These are phyloP conservation scores for Leptothorax acervorum DNA, from an alignment of 2,888 invertebrate genomes.

Conservation along the genomic window DNA sequence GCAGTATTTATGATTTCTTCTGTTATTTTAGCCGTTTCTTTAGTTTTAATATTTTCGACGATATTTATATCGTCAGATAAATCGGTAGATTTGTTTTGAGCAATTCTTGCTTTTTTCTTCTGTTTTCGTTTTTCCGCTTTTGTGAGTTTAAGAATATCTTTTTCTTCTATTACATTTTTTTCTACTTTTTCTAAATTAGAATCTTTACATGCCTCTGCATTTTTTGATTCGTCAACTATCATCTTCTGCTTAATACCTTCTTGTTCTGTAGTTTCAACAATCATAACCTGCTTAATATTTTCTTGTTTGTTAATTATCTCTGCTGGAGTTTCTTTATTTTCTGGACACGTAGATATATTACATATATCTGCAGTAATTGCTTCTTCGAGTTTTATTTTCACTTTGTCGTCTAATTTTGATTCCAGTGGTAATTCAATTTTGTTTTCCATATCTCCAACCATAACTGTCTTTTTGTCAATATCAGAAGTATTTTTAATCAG, in stretches of 20 bases:
- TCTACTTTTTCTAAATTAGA: background rate
- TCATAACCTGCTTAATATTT: background rate
- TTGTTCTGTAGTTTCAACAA: background rate
- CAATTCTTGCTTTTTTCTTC: constrained; percentile 83
- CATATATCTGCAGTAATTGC: background rate
- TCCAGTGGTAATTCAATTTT: constrained; percentile 4
- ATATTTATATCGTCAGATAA: background rate
- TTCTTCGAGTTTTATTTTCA: constrained; percentile 28
- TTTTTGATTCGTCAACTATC: background rate
- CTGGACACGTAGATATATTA: too few species aligned
- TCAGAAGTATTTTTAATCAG: constrained; percentile 46
- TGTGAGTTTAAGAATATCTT: constrained; percentile 21
- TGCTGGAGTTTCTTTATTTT: background rate
- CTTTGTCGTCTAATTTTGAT: constrained; percentile 24
- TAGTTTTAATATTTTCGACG: background rate
- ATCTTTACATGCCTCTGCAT: background rate
- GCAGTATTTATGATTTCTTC: constrained; percentile 4
- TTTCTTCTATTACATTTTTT: background rate
- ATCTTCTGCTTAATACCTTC: background rate
- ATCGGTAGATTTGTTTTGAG: background rate
- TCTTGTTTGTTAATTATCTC: constrained; percentile 5
- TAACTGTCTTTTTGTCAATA: constrained; percentile 53
- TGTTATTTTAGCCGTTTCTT: constrained; percentile 24
- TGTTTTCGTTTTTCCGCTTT: constrained; percentile 81
- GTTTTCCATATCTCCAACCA: background rate